A percentile compares a stretch with the other conserved stretches of the same genome.
Conservation (phyloP, 2,797 vertebrate genomes). For the Siniperca scherzeri region DNA sequence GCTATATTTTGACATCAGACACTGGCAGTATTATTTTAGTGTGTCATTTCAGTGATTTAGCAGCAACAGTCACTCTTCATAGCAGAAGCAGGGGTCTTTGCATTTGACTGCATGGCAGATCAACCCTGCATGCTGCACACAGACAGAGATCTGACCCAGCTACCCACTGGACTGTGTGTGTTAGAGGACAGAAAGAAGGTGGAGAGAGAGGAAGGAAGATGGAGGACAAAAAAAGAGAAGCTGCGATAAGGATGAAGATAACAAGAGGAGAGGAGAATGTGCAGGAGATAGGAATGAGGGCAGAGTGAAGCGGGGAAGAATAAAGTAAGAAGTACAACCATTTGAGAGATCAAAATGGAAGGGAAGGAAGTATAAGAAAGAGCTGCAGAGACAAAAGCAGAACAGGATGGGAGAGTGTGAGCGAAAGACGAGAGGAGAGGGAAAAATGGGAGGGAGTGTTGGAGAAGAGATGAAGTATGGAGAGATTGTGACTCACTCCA, state of each 20-base stretch:
- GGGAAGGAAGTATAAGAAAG: slow-evolving; percentile 42
- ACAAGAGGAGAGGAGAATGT: slow-evolving; percentile 54
- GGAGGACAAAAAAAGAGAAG: slow-evolving; percentile 38
- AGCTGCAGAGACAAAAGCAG: slow-evolving; percentile 57
- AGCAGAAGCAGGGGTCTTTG: slow-evolving; percentile 66
- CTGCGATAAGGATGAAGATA: slow-evolving; percentile 67
- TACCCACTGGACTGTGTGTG: slow-evolving; percentile 84
- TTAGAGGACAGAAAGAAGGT: slow-evolving; percentile 63
- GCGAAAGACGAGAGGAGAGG: slow-evolving; percentile 58
- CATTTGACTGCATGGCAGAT: slow-evolving; percentile 75
- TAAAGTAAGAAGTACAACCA: slow-evolving; percentile 48
- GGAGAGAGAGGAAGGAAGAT: slow-evolving; percentile 29
- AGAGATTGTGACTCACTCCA: slow-evolving; percentile 83
- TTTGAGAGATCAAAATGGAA: slow-evolving; percentile 62
- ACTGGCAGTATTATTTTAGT: slow-evolving; percentile 39
- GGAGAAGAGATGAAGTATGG: slow-evolving; percentile 73
- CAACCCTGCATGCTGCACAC: slow-evolving; percentile 75
- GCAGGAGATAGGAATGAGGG: slow-evolving; percentile 57
- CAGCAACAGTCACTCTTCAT: slow-evolving; percentile 61
- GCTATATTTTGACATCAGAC: slow-evolving; percentile 27
- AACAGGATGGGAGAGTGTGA: slow-evolving; percentile 55
- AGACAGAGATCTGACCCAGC: slow-evolving; percentile 85
- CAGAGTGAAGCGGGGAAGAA: slow-evolving; percentile 50
- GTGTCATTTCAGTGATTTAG: slow-evolving; percentile 59
- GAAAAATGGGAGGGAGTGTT: slow-evolving; percentile 63